Base-by-base conservation (phyloP, 2,888 invertebrate genomes). In the Caenorhabditis afra region DNA sequence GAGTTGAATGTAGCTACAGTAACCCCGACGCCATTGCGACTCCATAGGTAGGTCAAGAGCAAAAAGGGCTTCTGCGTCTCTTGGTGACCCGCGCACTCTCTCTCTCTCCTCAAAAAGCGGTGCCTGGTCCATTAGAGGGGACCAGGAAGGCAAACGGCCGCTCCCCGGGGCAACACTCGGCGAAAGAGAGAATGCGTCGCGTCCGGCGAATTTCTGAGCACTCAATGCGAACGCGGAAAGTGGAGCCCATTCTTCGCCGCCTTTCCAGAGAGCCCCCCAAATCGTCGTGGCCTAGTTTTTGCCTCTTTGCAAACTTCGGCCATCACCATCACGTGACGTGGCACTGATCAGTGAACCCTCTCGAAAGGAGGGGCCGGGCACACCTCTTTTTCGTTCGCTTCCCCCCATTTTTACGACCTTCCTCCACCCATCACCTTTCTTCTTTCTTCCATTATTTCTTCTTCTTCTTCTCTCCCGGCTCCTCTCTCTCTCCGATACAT, bases 61-160 rank as follows among this genome's bases (percentile, higher is more conserved):
- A 16, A 11, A 39, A 29, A 41, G 47, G 10, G 18, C 11, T 2
- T 47, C 61, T 61, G 55, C 44, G 70, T 70, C 70, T 62, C 62
- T 12, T 62, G 70, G 62, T 61, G 70, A 70, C 70, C 20, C 39
- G 11, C 47, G 47, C 61, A 62, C 18, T 53, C 41, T 70, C 62
- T 14, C 12, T 35, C 35, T 29, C 18, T n/a, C n/a, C n/a, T n/a
- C 50, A n/a, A 2, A 41, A 20, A 50, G 41, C 29, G 29, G 29
- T 29, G 29, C 4, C 29, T 59, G 61, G 70, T 70, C 70, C 70
- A 70, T 70, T 70, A 62, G 59, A 29, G 53, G 23, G 16, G 66
- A 39, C 20, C 49, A 39, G 10, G 53, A 44, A 57, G 57, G 22
- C 45, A 41, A 52, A 29, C 4, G 4, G 45, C 14, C 20, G 18